Base-by-base conservation (phyloP, 1,140 invertebrate genomes). In the Ruditapes philippinarum region DNA sequence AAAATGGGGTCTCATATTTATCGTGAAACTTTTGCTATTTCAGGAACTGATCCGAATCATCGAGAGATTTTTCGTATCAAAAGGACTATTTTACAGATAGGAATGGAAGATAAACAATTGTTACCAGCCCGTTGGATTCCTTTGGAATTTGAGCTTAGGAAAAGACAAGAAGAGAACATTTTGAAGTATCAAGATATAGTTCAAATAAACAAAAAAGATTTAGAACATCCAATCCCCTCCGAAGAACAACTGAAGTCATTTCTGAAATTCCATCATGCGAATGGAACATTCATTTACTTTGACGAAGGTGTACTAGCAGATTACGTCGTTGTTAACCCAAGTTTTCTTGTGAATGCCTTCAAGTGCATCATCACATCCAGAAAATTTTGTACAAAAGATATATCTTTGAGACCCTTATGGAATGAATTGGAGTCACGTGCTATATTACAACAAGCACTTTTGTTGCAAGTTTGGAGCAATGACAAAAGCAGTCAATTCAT, bases 51-150 rank as follows among this genome's bases (percentile, higher is more conserved):
- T 9, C 5, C 7, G 25, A 22, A 60, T 19, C 4, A 9, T 60
- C 57, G 25, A 9, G n/a, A 60, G 5, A 60, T 19, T 9, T 3
- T n/a, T 28, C 19, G 19, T 22, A 7, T 28, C 28, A 60, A 60
- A 5, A 11, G 57, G 22, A 60, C 22, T 12, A 12, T 51, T 51
- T 51, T 51, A 28, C 4, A 60, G 19, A 60, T 11, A 7, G n/a
- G n/a, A 60, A n/a, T n/a, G 4, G n/a, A 60, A 19, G 7, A 28
- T 19, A 73, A 22, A n/a, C 25, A 40, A 73, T n/a, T n/a, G n/a
- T n/a, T 73, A 36, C 68, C 68, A 36, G 68, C 68, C n/a, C 33
- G 17, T 36, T 73, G 68, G 68, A 73, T 73, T n/a, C 68, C 25
- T 3, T n/a, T 73, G 1, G 68, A 73, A 73, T 14, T 22, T 17